Evolutionary conservation across 2,113 vertebrate genomes (phyloP).

Genomic region (Rissa tridactyla): DNA sequence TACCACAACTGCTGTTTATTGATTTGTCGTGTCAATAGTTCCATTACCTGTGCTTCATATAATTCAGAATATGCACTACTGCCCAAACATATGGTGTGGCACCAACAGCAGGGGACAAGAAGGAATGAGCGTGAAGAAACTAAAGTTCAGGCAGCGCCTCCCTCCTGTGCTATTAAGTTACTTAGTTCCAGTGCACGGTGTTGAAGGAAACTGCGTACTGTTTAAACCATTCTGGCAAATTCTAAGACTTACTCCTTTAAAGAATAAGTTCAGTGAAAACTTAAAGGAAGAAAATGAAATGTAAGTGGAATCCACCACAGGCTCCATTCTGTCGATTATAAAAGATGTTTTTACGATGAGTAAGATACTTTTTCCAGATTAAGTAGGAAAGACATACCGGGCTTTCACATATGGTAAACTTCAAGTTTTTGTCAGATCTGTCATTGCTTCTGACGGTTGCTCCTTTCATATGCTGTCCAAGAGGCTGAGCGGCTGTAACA

Average conservation of each 20-base stretch:
- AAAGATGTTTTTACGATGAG: neutral
- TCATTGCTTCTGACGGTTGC: neutral
- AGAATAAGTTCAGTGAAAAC: neutral
- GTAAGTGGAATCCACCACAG: neutral
- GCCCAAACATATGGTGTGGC: conserved; percentile 34
- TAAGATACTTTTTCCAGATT: neutral
- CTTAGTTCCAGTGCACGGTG: neutral
- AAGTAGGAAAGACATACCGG: neutral
- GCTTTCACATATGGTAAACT: neutral
- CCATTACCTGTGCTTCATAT: conserved; percentile 48
- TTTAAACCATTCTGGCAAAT: neutral
- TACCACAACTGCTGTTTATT: conserved; percentile 58
- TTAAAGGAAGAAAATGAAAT: neutral
- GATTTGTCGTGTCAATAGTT: conserved; percentile 62
- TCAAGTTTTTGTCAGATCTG: neutral
- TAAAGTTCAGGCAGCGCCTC: conserved; percentile 38
- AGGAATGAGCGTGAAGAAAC: conserved; percentile 44
- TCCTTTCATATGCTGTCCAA: neutral
- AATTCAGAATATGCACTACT: conserved; percentile 45
- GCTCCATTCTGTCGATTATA: neutral
- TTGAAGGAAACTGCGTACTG: neutral
- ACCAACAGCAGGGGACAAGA: conserved; percentile 26
- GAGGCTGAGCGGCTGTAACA: neutral
- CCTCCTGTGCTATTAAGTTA: conserved; percentile 54
- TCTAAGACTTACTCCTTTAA: neutral